Evolutionary conservation across 2,888 invertebrate genomes (phyloP), one percentile per base, ranked within the genome.

Genomic region (Corbicula japonica): DNA sequence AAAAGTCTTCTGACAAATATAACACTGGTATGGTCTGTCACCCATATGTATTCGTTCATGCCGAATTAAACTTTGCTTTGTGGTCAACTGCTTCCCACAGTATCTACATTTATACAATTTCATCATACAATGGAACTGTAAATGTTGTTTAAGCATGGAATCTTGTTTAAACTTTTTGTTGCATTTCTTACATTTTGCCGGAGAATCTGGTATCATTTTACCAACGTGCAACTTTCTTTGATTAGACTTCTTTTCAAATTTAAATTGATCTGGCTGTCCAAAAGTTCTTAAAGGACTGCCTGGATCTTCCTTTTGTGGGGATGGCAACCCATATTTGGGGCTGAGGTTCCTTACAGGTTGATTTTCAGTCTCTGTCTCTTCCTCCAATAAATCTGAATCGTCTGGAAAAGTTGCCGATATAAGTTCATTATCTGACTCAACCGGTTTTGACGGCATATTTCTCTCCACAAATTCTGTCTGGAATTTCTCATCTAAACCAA

Each of bases 391-490:
- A 8, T 83, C 83, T 8, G 83, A 52, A 48, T 79, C 83, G 69
- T 79, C 83, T 12, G 75, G 79, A 58, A 83, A 83, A 34, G 58
- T 65, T 32, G 79, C 58, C 21, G 79, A 75, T 23, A 83, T 78
- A 23, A 74, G 75, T 23, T 83, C 83, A 80, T 58, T 74, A 44
- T 80, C 83, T 26, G 83, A 83, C 41, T 80, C 77, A 41, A 80
- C 44, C 15, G 68, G 65, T 52, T 80, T 83, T 4, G 66, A 34
- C 35, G 78, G 83, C 77, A 83, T 75, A 44, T 80, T 71, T 70
- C 80, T 77, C 54, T 83, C 83, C 28, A 80, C 83, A 78, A 83
- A 80, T 18, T 80, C 80, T 50, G 71, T 63, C 60, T 83, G 83
- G 60, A 83, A 83, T 46, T 68, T 83, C 48, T 80, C 79, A 69